Evolutionary conservation across 2,888 invertebrate genomes (phyloP), one percentile per base, ranked within the genome.

Genomic region (Cylloceria caligata): DNA sequence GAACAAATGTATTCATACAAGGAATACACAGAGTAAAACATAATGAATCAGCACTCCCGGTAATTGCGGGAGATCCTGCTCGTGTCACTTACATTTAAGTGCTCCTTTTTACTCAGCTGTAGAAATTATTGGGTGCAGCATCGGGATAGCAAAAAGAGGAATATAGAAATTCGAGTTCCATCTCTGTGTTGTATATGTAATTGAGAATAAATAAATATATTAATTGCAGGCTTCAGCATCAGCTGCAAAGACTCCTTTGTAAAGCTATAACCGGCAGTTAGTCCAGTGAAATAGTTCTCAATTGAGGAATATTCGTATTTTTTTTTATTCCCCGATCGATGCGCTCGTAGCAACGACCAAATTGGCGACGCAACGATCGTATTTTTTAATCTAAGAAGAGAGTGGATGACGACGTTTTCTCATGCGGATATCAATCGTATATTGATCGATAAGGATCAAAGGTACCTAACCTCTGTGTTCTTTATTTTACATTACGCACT

Each of bases 11-110:
- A 57, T 27, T 60, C 16, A 9, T 7, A 30, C 60, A 30, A 16
- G 34, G 57, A 2, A 57, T 30, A 57, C 16, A 57, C 57, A 16
- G 21, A 55, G 39, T 3, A 45, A 24, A 69, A 77, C 69, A 57
- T 7, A 36, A 57, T 42, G 39, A 49, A 45, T 76, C 80, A 67
- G 72, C 80, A 76, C 71, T 76, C 71, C 21, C 49, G 60, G 36
- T 72, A 76, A 81, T 81, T 76, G 49, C 65, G 34, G 34, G 1
- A 16, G 27, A 34, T 55, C 27, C 27, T 34, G 34, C 36, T 60
- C 30, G 60, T 34, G 57, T 57, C 57, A 34, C 30, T 60, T 9
- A 9, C 16, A 34, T 60, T 60, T 60, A 34, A 60, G 60, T 60
- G 60, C 60, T 60, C n/a, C 16, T 1, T 36, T 34, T 60, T 16